A percentile compares a stretch with the other conserved stretches of the same genome.
phyloP scores from a whole-genome alignment of 1,140 invertebrate species.

The Andrena cerasifolii region DNA sequence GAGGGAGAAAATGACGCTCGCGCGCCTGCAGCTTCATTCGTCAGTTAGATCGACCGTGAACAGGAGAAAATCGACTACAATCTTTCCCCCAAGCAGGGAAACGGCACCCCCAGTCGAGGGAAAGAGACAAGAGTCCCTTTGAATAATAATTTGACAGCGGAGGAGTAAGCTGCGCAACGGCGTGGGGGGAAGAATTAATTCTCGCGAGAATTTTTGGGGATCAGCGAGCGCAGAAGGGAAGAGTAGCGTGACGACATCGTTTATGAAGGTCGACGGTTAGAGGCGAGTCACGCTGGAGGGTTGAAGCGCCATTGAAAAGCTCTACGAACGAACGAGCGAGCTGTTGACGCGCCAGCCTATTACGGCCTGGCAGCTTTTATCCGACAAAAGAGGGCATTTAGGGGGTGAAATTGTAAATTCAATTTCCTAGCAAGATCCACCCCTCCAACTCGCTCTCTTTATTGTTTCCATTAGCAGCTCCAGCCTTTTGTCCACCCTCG shows the following conservation, averaged over 20 bases:
- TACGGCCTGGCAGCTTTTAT: constrained; percentile 67
- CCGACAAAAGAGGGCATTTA: constrained; percentile 67
- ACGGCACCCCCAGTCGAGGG: not conserved
- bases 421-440: constrained; percentile 57
- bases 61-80: constrained; percentile 45
- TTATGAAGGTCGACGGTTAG: constrained; percentile 57
- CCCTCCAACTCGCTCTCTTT: constrained; percentile 9
- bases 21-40: constrained; percentile 24
- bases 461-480: constrained; percentile 37
- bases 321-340: constrained; percentile 52
- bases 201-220: constrained; percentile 42
- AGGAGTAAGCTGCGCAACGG: not conserved
- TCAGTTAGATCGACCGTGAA: constrained; percentile 53
- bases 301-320: constrained; percentile 52
- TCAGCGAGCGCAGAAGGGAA: not conserved
- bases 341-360: constrained; percentile 67
- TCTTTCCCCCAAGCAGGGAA: no score
- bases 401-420: constrained; percentile 67
- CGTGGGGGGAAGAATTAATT: constrained; percentile 42
- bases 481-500: no score
- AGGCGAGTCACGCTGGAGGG: constrained; percentile 51
- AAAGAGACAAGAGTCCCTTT: constrained; percentile 29
- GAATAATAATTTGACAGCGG: constrained; percentile 48
- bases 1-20: not conserved
- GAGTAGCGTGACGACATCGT: constrained; percentile 47